Conservation (phyloP, 2,888 invertebrate species). For the Linnaemya tessellans region DNA sequence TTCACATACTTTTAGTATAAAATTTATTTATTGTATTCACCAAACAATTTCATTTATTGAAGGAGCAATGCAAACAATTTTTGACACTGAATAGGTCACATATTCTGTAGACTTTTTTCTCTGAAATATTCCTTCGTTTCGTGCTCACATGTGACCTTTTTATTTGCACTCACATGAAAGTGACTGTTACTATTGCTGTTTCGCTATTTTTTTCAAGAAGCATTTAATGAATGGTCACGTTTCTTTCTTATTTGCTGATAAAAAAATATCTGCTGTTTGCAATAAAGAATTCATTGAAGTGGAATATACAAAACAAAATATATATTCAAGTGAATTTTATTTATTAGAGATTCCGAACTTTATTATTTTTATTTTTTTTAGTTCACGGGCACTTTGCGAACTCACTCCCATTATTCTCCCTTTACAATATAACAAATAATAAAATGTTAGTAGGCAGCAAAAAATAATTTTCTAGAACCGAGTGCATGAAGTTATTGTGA, state of each 20-base stretch:
- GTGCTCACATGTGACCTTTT: not conserved
- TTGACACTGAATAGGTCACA: not conserved
- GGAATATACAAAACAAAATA: not conserved
- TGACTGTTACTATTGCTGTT: not conserved
- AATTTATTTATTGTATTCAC: too few relatives aligned
- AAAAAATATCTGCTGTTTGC: not conserved
- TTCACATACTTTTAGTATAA: not conserved
- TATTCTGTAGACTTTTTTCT: not conserved
- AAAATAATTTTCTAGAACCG: too few relatives aligned
- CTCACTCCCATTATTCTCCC: too few relatives aligned
- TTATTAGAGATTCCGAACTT: not conserved
- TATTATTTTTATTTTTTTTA: too few relatives aligned
- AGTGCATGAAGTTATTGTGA: too few relatives aligned
- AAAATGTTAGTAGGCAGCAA: too few relatives aligned
- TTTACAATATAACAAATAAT: too few relatives aligned
- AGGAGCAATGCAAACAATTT: not conserved
- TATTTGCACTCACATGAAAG: not conserved
- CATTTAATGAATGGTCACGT: constrained; percentile 3
- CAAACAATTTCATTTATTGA: not conserved
- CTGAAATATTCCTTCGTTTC: not conserved
- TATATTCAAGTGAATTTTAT: not conserved
- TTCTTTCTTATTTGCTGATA: not conserved
- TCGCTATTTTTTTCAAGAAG: not conserved
- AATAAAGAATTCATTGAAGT: not conserved
- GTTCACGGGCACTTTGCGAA: too few relatives aligned